Base-by-base conservation (phyloP, 1,140 invertebrate genomes). In the Polypedilum vanderplanki region DNA sequence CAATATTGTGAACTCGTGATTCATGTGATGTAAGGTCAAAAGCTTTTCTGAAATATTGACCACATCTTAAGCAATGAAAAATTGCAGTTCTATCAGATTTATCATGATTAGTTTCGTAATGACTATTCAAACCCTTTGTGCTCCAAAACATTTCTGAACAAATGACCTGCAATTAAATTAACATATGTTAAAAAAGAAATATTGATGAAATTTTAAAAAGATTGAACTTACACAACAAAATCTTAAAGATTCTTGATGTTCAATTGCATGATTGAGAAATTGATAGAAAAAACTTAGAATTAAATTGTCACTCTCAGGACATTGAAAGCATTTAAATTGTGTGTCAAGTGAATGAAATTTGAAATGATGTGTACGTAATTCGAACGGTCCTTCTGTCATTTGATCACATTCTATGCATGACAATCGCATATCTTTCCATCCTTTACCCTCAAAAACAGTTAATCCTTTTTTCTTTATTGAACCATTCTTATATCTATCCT, bases 111-210 rank as follows among this genome's bases (percentile, higher is more conserved):
- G 3, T 70, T 22, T 70, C 17, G 18, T 70, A 70, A 22, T 70
- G 65, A n/a, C 18, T n/a, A 70, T 70, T 20, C 15, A 70, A 18
- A 8, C 17, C 17, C 5, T 20, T 20, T 18, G 65, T 70, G 20
- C 20, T 70, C 17, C 65, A 70, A 22, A 70, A 70, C 65, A 70
- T 70, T 70, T 70, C 20, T 4, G 65, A 70, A 12, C 65, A 70
- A 22, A 70, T 70, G 15, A 70, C 46, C 46, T 57, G 12, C 1
- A 46, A 46, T 12, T 46, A 46, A 12, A 46, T 46, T 46, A 46
- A 12, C 15, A 12, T 12, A 46, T 46, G 8, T 15, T 46, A 15
- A 8, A 4, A 3, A 4, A 3, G 15, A 46, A 46, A 12, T n/a
- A n/a, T 46, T 57, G n/a, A 33, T 33, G 24, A 57, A 57, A 4